Conservation (phyloP, 2,888 invertebrate genomes). For the Dermolepida albohirtum region DNA sequence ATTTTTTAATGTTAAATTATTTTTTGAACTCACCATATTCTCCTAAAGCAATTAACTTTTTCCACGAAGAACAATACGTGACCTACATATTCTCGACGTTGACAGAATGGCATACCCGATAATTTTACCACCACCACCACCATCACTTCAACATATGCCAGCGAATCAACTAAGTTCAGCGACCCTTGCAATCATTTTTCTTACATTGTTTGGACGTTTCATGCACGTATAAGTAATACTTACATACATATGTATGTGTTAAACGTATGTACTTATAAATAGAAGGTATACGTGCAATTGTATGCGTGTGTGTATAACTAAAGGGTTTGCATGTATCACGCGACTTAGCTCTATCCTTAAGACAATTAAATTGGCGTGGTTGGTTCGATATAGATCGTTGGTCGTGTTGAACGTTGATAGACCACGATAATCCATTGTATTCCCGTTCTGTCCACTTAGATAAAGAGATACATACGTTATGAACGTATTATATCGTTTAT, state of each 20-base stretch:
- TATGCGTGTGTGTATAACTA: neutral
- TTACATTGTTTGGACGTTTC: constrained; percentile 27
- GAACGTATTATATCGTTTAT: constrained; percentile 28
- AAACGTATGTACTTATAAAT: constrained; percentile 1
- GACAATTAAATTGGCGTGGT: constrained; percentile 34
- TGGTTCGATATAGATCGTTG: constrained; percentile 22
- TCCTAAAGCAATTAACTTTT: constrained; percentile 2
- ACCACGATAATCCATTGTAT: constrained; percentile 29
- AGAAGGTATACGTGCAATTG: constrained; percentile 5
- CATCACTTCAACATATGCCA: constrained; percentile 1
- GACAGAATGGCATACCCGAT: constrained; percentile 28
- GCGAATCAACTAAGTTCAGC: constrained; percentile 29
- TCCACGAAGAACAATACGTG: constrained; percentile 36
- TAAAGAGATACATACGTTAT: constrained; percentile 34
- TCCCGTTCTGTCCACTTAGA: constrained; percentile 34
- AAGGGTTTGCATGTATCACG: constrained; percentile 32
- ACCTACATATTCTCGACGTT: constrained; percentile 34
- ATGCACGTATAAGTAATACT: neutral
- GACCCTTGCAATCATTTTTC: constrained; percentile 20
- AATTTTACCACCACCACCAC: constrained; percentile 22
- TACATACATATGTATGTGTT: neutral
- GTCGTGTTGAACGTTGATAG: constrained; percentile 13
- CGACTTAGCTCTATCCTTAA: constrained; percentile 11
- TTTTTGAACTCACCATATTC: too few species aligned
- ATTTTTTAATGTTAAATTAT: too few species aligned